Percentiles rank a stretch among this genome's conserved stretches.
Conservation (phyloP, 1,140 invertebrate species). For the Neodiprion fabricii region DNA sequence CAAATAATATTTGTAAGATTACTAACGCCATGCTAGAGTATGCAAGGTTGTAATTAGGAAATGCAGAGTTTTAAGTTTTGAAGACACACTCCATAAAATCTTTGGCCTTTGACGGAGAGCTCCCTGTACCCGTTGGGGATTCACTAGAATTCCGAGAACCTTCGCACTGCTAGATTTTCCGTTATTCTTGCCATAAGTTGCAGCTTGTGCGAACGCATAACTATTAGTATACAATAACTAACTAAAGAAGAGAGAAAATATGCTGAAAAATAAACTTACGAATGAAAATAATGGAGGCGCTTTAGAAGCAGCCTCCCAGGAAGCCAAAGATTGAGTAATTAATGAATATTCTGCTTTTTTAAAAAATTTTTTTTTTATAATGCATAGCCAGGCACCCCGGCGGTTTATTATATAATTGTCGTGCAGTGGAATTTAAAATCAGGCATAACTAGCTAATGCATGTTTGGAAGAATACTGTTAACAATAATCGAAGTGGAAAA, state of each 20-base stretch:
- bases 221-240: not conserved
- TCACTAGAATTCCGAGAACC: not conserved
- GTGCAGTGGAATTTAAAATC: not conserved
- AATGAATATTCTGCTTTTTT: not conserved
- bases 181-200: not conserved
- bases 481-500: not conserved
- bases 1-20: too few species aligned
- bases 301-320: slow-evolving; percentile 23
- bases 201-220: not conserved
- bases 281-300: slow-evolving; percentile 18
- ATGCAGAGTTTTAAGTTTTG: too few species aligned
- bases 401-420: not conserved
- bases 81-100: too few species aligned
- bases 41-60: too few species aligned
- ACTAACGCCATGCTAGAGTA: too few species aligned
- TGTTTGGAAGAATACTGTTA: slow-evolving; percentile 7
- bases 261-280: not conserved
- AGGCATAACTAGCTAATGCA: not conserved
- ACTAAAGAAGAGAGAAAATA: not conserved
- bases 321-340: slow-evolving; percentile 46
- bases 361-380: not conserved
- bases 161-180: not conserved
- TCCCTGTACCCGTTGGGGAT: not conserved
- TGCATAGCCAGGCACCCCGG: not conserved
- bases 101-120: too few species aligned